These are phyloP conservation scores for Porites divaricata DNA, from an alignment of 92 coral and sea anemone species.

Conservation along the genomic window DNA sequence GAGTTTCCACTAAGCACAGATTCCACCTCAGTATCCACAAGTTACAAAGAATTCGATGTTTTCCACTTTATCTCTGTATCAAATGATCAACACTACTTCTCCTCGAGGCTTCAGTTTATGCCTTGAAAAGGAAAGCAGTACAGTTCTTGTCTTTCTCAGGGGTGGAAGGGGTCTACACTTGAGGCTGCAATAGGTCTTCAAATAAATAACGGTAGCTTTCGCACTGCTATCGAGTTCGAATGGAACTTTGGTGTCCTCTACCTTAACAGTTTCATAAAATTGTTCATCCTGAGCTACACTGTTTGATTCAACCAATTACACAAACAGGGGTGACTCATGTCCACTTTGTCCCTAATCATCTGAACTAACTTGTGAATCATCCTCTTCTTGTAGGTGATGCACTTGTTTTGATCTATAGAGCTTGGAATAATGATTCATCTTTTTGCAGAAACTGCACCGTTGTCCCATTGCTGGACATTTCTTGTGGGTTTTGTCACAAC, in stretches of 20 bases:
- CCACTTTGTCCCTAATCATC: background rate
- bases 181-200: slow-evolving; percentile 21
- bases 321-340: slow-evolving; percentile 29
- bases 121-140: slow-evolving; percentile 28
- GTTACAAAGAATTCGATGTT: slow-evolving; percentile 4
- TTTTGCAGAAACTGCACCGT: slow-evolving; percentile 34
- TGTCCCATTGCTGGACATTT: slow-evolving; percentile 16
- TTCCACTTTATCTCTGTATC: slow-evolving; percentile 20
- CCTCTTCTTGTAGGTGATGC: slow-evolving; percentile 22
- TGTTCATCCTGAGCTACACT: slow-evolving; percentile 22
- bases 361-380: background rate
- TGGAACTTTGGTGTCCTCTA: slow-evolving; percentile 7
- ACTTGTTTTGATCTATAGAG: slow-evolving; percentile 37
- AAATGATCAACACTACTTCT: slow-evolving; percentile 8
- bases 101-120: slow-evolving; percentile 15
- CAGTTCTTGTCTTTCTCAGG: slow-evolving; percentile 24
- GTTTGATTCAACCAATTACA: slow-evolving; percentile 20
- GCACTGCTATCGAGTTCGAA: slow-evolving; percentile 25
- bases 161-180: background rate
- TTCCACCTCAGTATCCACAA: slow-evolving; percentile 22
- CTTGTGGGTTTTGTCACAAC: too few species aligned
- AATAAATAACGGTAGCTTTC: slow-evolving; percentile 28
- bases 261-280: slow-evolving; percentile 23
- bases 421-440: slow-evolving; percentile 40
- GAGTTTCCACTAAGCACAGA: slow-evolving; percentile 28